These are phyloP conservation scores for Anastrepha ludens DNA, from an alignment of 1,140 invertebrate genomes.

Conservation along the genomic window DNA sequence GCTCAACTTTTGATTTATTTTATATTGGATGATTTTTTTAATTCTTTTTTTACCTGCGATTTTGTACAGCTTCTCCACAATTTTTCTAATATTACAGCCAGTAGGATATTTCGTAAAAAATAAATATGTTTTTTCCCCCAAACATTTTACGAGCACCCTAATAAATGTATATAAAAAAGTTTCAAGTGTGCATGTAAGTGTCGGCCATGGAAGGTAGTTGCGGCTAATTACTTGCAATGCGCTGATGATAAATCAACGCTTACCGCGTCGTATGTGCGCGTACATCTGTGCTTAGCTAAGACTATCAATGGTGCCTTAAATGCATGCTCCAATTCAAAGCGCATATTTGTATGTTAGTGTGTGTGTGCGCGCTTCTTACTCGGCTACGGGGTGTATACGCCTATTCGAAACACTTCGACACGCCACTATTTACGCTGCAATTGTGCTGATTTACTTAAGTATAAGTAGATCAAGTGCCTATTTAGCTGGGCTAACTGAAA, in stretches of 20 bases:
- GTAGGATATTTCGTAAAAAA: no score
- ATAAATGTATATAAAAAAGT: no score
- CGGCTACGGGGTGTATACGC: not conserved
- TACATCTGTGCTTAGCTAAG: not conserved
- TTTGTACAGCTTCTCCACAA: no score
- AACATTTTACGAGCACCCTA: no score
- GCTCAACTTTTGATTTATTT: no score
- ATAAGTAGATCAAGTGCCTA: slow-evolving; percentile 18
- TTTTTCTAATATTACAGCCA: no score
- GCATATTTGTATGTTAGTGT: no score
- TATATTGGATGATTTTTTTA: no score
- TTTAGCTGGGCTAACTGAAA: not conserved
- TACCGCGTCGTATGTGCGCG: not conserved
- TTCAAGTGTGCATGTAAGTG: not conserved
- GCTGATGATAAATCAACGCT: slow-evolving; percentile 48
- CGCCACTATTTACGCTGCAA: not conserved
- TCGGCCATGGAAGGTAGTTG: not conserved
- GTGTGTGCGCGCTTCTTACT: no score
- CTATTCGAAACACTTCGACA: not conserved
- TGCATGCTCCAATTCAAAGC: not conserved
- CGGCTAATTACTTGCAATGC: slow-evolving; percentile 35
- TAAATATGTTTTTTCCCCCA: no score
- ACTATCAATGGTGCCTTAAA: slow-evolving; percentile 27
- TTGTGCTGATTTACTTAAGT: not conserved
- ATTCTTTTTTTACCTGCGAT: no score